Evolutionary conservation across 2,113 vertebrate species (phyloP), one percentile per base, ranked within the genome.

Genomic region (Triplophysa tibetana): DNA sequence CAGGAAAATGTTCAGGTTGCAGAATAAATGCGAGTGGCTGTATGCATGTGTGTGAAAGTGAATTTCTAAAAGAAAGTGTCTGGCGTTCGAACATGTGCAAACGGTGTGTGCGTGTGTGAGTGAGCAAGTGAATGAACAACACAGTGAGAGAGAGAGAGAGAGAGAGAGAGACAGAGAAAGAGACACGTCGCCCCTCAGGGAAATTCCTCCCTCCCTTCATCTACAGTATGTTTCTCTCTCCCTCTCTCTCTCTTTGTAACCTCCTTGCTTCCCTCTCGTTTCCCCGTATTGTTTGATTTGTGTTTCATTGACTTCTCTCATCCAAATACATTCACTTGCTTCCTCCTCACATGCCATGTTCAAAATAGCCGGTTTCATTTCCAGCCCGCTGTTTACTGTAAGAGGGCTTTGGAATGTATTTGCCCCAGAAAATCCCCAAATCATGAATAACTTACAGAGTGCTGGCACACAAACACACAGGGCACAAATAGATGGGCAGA

Each of bases 371-470:
- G 41, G 29, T 21, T 63, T 78, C 73, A 50, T 19, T 16, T 62
- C 61, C 64, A 24, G 1, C 19, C 66, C 50, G 60, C 29, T 43
- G 26, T 65, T 45, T 66, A 61, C 50, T 64, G 80, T 80, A 70
- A 43, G 50, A 50, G 45, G 50, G 41, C 33, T 58, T 79, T 63
- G 41, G 75, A 81, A 70, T 41, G 50, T 78, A 75, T 89, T 85
- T 82, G 85, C 82, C 56, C 33, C 38, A 45, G 54, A 78, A 81
- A 78, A 78, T 70, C 52, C 43, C 78, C 66, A 10, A 73, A 84
- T 89, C 88, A 90, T 91, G 69, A 90, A 90, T 91, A 89, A 91
- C 81, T 89, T 81, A 88, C 77, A 81, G 58, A 56, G 67, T 73
- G 26, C 75, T 64, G 77, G 66, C 66, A 77, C 43, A 80, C 70